Conservation (phyloP, 2,797 vertebrate genomes). For the Xerus rutilus region DNA sequence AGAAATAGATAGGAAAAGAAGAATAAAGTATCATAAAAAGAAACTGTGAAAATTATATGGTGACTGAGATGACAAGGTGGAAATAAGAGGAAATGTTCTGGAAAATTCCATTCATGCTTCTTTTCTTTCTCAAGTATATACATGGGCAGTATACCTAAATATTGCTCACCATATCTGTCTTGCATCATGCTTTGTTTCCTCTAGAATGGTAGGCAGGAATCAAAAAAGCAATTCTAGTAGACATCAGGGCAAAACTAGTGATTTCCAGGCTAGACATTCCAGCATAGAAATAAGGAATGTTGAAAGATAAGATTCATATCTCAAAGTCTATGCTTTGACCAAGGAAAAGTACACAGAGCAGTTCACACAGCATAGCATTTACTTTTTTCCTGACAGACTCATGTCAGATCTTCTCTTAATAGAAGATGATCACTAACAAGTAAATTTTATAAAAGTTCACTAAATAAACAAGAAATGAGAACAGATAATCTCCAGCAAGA, state of each 20-base stretch:
- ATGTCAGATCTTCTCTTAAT: not conserved
- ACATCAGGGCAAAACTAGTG: not conserved
- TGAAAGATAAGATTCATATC: not conserved
- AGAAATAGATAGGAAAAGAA: not conserved
- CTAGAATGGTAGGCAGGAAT: not conserved
- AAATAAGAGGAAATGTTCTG: not conserved
- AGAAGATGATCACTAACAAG: not conserved
- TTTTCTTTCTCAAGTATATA: not conserved
- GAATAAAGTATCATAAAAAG: not conserved
- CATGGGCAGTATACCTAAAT: not conserved
- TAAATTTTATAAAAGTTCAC: conserved; percentile 7
- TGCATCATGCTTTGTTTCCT: not conserved
- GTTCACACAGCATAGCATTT: not conserved
- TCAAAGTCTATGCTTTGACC: not conserved
- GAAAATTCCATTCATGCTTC: not conserved
- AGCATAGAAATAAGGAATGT: not conserved
- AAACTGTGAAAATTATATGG: not conserved
- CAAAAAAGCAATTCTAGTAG: not conserved
- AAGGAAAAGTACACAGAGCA: not conserved
- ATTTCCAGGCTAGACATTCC: not conserved
- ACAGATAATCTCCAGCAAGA: not conserved
- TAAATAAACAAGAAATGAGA: not conserved
- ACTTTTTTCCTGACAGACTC: not conserved
- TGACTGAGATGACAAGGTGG: not conserved
- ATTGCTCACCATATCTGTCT: rapidly evolving